Conservation (phyloP, 2,797 vertebrate genomes). For the Mycteria americana region DNA sequence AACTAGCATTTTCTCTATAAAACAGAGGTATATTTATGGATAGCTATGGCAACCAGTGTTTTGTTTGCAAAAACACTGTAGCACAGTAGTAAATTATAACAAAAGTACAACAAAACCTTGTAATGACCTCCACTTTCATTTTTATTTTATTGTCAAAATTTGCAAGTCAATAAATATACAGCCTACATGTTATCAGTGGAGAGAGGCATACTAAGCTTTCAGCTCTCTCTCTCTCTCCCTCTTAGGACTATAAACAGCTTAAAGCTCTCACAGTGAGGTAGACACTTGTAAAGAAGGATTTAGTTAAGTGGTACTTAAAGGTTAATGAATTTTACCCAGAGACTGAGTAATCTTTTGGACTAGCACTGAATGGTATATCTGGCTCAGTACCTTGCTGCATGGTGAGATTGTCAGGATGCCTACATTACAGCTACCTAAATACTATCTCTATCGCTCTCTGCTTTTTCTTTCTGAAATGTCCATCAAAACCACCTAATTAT, state of each 20-base stretch:
- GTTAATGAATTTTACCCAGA: conserved; percentile 43
- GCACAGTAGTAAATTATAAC: background rate
- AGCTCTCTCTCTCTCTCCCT: background rate
- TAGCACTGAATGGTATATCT: background rate
- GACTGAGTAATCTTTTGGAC: conserved; percentile 6
- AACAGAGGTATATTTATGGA: background rate
- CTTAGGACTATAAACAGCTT: background rate
- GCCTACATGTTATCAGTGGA: background rate
- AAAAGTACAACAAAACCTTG: background rate
- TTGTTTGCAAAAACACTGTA: background rate
- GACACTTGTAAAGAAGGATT: conserved; percentile 30
- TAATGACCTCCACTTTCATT: background rate
- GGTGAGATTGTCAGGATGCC: background rate
- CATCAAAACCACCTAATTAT: background rate
- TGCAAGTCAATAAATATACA: background rate
- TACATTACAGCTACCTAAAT: background rate
- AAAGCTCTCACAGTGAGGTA: background rate
- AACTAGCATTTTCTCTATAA: background rate
- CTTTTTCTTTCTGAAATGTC: background rate
- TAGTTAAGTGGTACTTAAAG: conserved; percentile 34
- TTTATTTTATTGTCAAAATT: conserved; percentile 9
- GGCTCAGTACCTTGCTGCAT: background rate
- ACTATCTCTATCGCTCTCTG: background rate
- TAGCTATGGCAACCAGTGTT: background rate
- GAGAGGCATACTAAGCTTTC: background rate